A percentile compares a stretch with the other conserved stretches of the same genome.
Evolutionary conservation across 2,888 invertebrate genomes (phyloP).

Genomic region (Andrena camellia): DNA sequence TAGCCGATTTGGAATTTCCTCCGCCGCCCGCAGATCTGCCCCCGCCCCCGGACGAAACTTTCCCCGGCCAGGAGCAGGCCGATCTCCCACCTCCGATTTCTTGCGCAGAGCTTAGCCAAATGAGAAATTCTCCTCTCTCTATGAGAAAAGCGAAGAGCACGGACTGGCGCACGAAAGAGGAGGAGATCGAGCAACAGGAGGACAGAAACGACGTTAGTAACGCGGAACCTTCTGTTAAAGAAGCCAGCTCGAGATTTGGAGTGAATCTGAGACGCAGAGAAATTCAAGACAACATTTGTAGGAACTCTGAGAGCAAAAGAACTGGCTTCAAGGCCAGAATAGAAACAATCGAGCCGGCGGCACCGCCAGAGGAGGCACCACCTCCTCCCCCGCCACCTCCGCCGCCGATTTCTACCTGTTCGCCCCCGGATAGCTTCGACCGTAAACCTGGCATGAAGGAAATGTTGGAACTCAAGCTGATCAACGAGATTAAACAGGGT

Average conservation of each 20-base stretch:
- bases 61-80: constrained; percentile 39
- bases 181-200: constrained; percentile 79
- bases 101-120: constrained; percentile 70
- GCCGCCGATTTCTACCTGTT: constrained; percentile 82
- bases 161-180: constrained; percentile 76
- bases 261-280: constrained; percentile 90
- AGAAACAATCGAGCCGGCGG: constrained; percentile 84
- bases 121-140: constrained; percentile 77
- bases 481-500: constrained; percentile 93
- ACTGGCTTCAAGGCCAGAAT: constrained; percentile 81
- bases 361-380: constrained; percentile 84
- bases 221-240: constrained; percentile 90
- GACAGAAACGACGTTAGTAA: constrained; percentile 87
- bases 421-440: constrained; percentile 80
- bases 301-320: constrained; percentile 81
- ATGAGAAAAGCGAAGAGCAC: constrained; percentile 78
- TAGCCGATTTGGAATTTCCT: constrained; percentile 95
- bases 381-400: constrained; percentile 85
- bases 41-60: constrained; percentile 88
- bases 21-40: constrained; percentile 93
- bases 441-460: constrained; percentile 90
- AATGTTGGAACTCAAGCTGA: constrained; percentile 92
- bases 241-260: constrained; percentile 90
- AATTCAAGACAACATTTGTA: constrained; percentile 83
- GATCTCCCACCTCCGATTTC: constrained; percentile 56